phyloP scores from a whole-genome alignment of 2,888 invertebrate species.

The Zele albiditarsus region DNA sequence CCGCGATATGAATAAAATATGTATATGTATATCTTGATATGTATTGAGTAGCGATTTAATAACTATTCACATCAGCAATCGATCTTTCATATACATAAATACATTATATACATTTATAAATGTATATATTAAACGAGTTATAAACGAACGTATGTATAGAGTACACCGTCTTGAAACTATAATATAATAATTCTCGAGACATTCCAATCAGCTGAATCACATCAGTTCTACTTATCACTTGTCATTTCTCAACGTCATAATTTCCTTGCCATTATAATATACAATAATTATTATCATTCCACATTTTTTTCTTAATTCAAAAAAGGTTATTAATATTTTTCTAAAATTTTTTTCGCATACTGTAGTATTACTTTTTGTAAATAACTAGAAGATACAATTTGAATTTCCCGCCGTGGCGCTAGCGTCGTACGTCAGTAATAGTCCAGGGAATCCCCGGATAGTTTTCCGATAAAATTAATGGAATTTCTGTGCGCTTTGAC shows the following conservation, averaged over 20 bases:
- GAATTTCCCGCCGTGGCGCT: background rate
- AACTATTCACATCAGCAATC: background rate
- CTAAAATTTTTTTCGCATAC: background rate
- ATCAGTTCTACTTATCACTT: background rate
- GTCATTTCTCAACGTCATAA: background rate
- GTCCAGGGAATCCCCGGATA: background rate
- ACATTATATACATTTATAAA: background rate
- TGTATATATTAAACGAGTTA: background rate
- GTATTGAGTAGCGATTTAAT: background rate
- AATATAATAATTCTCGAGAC: background rate
- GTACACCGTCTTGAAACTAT: background rate
- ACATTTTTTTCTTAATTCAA: background rate
- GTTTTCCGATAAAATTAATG: conserved; percentile 25
- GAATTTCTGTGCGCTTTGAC: conserved; percentile 11
- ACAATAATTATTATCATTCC: background rate
- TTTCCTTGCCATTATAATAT: background rate
- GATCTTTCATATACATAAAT: background rate
- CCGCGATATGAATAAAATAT: background rate
- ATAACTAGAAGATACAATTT: background rate
- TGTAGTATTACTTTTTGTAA: background rate
- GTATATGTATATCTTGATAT: background rate
- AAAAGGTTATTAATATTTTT: background rate
- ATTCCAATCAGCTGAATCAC: conserved; percentile 6
- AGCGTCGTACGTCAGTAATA: background rate
- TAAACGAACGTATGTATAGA: background rate